These are phyloP conservation scores for Cephonodes hylas DNA, from an alignment of 2,888 invertebrate species.

Conservation along the genomic window DNA sequence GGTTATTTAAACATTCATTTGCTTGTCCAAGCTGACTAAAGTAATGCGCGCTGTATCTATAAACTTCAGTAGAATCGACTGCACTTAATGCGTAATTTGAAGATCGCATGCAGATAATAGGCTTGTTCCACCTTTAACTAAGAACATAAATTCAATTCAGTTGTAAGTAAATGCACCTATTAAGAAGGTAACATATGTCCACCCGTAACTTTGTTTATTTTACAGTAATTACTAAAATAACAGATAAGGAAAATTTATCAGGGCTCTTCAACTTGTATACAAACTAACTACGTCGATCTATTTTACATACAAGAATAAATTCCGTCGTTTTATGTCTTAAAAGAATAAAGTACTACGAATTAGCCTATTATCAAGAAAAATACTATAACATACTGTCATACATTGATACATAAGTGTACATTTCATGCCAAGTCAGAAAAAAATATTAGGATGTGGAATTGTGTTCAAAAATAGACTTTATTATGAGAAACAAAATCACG, in stretches of 20 bases:
- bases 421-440: too few relatives aligned
- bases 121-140: neutral
- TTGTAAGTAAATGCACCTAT: neutral
- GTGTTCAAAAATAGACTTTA: too few relatives aligned
- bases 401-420: too few relatives aligned
- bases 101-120: slow-evolving; percentile 13
- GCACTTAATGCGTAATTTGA: slow-evolving; percentile 10
- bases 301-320: neutral
- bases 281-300: neutral
- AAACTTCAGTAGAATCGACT: neutral
- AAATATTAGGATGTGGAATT: too few relatives aligned
- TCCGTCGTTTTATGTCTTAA: too few relatives aligned
- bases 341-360: neutral
- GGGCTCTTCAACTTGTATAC: neutral
- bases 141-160: neutral
- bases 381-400: too few relatives aligned
- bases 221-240: neutral
- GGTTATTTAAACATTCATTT: neutral
- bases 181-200: neutral
- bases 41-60: neutral
- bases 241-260: neutral
- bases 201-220: neutral
- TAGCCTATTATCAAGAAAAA: too few relatives aligned
- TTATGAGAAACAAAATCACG: too few relatives aligned
- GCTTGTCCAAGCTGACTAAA: neutral